Conservation (phyloP, 2,888 invertebrate genomes). For the Catonia carolina region DNA sequence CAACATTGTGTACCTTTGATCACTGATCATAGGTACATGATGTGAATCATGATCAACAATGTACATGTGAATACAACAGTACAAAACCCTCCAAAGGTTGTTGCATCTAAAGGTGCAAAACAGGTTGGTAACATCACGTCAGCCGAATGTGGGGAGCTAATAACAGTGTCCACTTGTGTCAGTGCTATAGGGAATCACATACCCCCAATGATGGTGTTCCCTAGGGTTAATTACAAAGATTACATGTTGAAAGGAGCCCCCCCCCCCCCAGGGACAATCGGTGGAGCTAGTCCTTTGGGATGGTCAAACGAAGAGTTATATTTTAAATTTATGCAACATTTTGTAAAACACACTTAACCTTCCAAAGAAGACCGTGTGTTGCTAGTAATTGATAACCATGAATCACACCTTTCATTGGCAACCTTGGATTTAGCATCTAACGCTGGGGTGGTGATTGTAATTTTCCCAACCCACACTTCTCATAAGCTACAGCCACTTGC, state of each 20-base stretch:
- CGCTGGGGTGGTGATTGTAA: constrained; percentile 41
- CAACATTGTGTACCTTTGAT: constrained; percentile 16
- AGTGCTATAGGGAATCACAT: constrained; percentile 32
- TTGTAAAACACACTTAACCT: constrained; percentile 36
- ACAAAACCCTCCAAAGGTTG: constrained; percentile 39
- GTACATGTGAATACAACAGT: constrained; percentile 43
- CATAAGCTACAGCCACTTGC: constrained; percentile 41
- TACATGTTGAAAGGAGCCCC: constrained; percentile 39
- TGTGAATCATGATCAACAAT: constrained; percentile 40
- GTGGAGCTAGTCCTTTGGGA: constrained; percentile 35
- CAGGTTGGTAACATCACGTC: constrained; percentile 41
- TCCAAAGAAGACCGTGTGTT: constrained; percentile 35
- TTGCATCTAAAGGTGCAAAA: constrained; percentile 40
- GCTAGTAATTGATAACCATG: constrained; percentile 38
- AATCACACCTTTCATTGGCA: constrained; percentile 35
- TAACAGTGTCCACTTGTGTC: constrained; percentile 28
- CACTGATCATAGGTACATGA: constrained; percentile 18
- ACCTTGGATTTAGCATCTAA: constrained; percentile 38
- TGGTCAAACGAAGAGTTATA: constrained; percentile 39
- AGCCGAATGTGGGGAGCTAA: constrained; percentile 38
- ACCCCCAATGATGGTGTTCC: constrained; percentile 34
- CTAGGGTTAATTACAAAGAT: constrained; percentile 33
- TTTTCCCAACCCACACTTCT: constrained; percentile 41
- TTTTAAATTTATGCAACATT: constrained; percentile 36
- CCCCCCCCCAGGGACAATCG: constrained; percentile 38